These are phyloP conservation scores for Phalacrocorax brasilianus DNA, from an alignment of 2,113 vertebrate species.

Conservation along the genomic window DNA sequence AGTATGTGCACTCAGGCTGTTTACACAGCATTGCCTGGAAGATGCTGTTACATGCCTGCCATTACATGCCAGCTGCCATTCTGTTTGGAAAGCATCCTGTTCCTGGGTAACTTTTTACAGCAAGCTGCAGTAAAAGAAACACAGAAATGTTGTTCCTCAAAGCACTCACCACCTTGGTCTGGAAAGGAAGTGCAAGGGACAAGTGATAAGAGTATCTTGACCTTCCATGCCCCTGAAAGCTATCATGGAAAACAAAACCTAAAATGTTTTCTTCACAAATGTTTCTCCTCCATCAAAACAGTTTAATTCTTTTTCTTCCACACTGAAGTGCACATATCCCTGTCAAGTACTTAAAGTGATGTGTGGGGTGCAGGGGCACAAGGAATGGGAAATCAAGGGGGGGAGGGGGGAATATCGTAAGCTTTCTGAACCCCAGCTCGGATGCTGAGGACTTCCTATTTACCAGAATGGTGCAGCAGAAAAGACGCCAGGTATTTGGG, in stretches of 20 bases:
- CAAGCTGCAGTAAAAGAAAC: background rate
- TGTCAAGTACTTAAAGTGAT: background rate
- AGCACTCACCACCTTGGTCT: background rate
- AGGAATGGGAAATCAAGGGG: background rate
- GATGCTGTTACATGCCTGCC: background rate
- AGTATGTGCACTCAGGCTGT: background rate
- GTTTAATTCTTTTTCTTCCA: background rate
- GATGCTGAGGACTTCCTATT: background rate
- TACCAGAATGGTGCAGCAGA: background rate
- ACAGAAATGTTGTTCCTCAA: background rate
- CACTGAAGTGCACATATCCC: background rate
- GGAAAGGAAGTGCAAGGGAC: background rate
- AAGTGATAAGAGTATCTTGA: background rate
- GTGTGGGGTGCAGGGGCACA: background rate
- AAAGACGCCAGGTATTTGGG: background rate
- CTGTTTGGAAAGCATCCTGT: background rate
- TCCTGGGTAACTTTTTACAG: background rate
- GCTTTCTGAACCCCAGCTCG: fast-evolving
- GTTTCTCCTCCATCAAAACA: background rate
- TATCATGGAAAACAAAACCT: background rate
- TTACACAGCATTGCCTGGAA: background rate
- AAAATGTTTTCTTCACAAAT: background rate
- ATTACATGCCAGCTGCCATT: background rate
- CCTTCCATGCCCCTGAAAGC: fast-evolving
- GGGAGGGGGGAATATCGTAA: background rate